Evolutionary conservation across 1,140 invertebrate species (phyloP).

Genomic region (Heliconius himera): DNA sequence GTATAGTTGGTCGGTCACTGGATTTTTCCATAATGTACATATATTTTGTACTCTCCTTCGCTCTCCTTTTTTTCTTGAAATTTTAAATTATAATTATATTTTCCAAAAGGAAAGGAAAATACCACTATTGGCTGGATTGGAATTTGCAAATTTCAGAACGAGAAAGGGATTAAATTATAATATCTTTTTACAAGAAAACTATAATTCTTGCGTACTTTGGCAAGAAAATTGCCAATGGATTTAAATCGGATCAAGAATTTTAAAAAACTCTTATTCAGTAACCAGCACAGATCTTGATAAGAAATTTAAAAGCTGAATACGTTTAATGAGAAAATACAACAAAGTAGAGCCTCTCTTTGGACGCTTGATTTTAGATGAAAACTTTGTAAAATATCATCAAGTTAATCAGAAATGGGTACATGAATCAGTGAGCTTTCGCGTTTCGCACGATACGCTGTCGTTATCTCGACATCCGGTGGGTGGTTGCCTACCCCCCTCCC

Average conservation of each 20-base stretch:
- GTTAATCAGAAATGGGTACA: conserved; percentile 28
- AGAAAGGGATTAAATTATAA: no score
- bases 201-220: neutral
- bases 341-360: neutral
- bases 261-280: neutral
- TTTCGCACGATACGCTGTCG: conserved; percentile 46
- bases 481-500: no score
- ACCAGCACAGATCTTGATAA: neutral
- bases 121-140: no score
- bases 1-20: neutral
- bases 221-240: neutral
- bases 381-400: conserved; percentile 11
- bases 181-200: no score
- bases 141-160: no score
- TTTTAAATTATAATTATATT: no score
- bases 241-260: neutral
- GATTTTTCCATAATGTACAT: no score
- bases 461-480: conserved; percentile 63
- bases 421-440: conserved; percentile 54
- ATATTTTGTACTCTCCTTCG: no score
- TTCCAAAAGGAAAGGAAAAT: no score
- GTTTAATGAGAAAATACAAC: neutral
- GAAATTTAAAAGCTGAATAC: neutral
- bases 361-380: conserved; percentile 1
- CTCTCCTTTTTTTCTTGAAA: no score